Percentiles rank a stretch among this genome's conserved stretches.
Conservation (phyloP, 1,140 invertebrate species). For the Amphibalanus amphitrite region DNA sequence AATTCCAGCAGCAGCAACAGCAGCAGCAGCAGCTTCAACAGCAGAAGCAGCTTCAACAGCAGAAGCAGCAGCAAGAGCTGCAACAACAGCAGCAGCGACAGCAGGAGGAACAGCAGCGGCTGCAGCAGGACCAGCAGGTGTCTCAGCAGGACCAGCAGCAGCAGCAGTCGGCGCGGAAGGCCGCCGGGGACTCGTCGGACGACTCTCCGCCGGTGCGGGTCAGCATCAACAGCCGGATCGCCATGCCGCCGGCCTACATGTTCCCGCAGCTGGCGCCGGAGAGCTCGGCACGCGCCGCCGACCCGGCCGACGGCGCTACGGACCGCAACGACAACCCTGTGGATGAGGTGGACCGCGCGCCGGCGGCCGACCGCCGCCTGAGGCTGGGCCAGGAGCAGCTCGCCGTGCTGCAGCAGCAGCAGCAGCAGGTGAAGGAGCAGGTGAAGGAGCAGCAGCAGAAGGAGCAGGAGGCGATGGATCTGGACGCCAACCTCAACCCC, state of each 20-base stretch:
- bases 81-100: slow-evolving; percentile 16
- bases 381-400: slow-evolving; percentile 13
- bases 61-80: no score
- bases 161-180: neutral
- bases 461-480: no score
- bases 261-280: slow-evolving; percentile 42
- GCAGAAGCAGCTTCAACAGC: no score
- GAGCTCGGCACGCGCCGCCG: slow-evolving; percentile 35
- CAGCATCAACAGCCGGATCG: slow-evolving; percentile 50
- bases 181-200: slow-evolving; percentile 1
- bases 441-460: slow-evolving; percentile 10
- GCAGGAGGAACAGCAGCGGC: no score
- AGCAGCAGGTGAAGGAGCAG: no score
- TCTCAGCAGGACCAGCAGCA: slow-evolving; percentile 8
- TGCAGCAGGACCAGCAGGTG: slow-evolving; percentile 31
- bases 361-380: slow-evolving; percentile 4
- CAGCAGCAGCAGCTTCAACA: no score
- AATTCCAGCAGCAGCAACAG: slow-evolving; percentile 16
- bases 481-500: no score
- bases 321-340: no score
- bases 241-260: slow-evolving; percentile 61
- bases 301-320: slow-evolving; percentile 15
- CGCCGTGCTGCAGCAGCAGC: slow-evolving; percentile 8
- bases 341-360: slow-evolving; percentile 5
- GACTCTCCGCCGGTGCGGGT: slow-evolving; percentile 31